Conservation (phyloP, 1,140 invertebrate genomes). For the Drosophila saltans region DNA sequence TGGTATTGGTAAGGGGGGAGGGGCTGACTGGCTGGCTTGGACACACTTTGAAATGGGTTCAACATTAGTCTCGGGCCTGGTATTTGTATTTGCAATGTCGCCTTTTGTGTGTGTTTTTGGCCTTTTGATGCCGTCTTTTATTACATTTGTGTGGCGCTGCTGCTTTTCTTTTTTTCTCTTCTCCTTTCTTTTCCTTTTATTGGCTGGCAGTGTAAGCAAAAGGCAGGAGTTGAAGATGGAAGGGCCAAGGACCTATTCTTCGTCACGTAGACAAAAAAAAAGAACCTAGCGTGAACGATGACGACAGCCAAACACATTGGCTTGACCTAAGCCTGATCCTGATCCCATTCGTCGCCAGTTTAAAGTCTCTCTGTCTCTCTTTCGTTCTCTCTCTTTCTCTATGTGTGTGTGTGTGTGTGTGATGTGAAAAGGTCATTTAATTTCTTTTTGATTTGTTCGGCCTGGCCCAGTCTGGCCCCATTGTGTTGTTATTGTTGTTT, state of each 20-base stretch:
- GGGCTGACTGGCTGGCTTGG: conserved; percentile 22
- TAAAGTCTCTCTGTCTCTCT: conserved; percentile 2
- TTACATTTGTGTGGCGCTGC: conserved; percentile 50
- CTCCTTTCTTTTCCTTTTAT: background rate
- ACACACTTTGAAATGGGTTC: conserved; percentile 66
- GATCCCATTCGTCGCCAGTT: conserved; percentile 14
- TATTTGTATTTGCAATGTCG: conserved; percentile 53
- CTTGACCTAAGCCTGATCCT: conserved; percentile 17
- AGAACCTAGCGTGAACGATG: conserved; percentile 8
- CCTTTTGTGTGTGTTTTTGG: conserved; percentile 49
- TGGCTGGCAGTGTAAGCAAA: background rate
- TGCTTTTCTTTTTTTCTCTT: background rate
- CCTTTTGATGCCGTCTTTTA: conserved; percentile 65
- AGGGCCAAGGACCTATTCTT: background rate
- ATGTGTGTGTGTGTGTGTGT: conserved; percentile 26
- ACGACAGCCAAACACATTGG: conserved; percentile 18
- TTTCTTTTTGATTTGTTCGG: conserved; percentile 80
- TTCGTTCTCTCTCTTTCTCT: background rate
- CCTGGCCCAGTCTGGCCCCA: conserved; percentile 15
- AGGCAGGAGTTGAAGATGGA: background rate
- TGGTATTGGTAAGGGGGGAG: background rate
- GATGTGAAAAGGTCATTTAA: conserved; percentile 80
- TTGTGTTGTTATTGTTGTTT: conserved; percentile 6
- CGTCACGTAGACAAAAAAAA: conserved; percentile 18
- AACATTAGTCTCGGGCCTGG: conserved; percentile 44